Conservation (phyloP, 2,113 vertebrate species). For the Trachemys scripta region DNA sequence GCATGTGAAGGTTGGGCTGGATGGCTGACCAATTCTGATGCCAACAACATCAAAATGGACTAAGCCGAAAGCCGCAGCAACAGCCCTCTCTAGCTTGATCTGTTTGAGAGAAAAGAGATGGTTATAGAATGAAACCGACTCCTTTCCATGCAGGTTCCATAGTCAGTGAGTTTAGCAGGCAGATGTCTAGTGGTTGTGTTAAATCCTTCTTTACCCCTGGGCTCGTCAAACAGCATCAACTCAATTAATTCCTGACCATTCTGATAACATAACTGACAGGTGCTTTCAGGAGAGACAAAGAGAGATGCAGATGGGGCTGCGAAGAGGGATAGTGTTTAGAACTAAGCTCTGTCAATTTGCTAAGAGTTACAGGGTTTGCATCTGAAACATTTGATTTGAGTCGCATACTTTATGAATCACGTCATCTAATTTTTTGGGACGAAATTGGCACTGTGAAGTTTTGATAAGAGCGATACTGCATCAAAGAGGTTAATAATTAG, state of each 20-base stretch:
- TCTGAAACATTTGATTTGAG: not conserved
- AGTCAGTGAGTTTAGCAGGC: constrained; percentile 8
- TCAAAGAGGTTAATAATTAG: constrained; percentile 72
- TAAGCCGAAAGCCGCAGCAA: constrained; percentile 23
- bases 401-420: not conserved
- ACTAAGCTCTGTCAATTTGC: not conserved
- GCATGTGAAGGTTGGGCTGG: not conserved
- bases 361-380: not conserved
- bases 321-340: not conserved
- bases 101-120: constrained; percentile 36
- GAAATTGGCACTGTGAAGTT: constrained; percentile 10
- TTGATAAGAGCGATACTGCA: constrained; percentile 13
- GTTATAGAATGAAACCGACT: constrained; percentile 60
- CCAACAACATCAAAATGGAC: not conserved
- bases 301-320: not conserved
- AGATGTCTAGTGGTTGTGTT: constrained; percentile 10
- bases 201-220: constrained; percentile 50
- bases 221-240: constrained; percentile 41
- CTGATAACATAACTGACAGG: not conserved
- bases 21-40: not conserved
- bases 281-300: not conserved
- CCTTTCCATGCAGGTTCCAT: not conserved
- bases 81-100: not conserved
- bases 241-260: constrained; percentile 27
- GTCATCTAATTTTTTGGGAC: not conserved